These are phyloP conservation scores for Brachionus plicatilis DNA, from an alignment of 1,140 invertebrate genomes.

Conservation along the genomic window DNA sequence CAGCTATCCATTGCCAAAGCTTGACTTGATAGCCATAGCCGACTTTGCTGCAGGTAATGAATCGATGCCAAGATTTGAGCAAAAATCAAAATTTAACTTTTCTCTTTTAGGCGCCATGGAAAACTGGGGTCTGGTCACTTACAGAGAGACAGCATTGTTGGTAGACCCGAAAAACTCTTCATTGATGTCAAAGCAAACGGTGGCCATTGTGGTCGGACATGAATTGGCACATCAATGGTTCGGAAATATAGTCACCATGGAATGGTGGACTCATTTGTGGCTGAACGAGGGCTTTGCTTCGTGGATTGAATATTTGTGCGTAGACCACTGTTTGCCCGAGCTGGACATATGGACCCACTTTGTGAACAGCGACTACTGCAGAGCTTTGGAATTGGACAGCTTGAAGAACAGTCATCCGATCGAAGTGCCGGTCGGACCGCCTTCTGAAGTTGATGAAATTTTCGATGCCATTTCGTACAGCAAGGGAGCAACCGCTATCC, in stretches of 20 bases:
- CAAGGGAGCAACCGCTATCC: slow-evolving; percentile 70
- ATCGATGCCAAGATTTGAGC: background rate
- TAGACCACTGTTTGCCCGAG: slow-evolving; percentile 57
- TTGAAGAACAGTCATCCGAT: slow-evolving; percentile 56
- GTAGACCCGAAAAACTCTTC: slow-evolving; percentile 59
- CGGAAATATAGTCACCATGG: slow-evolving; percentile 65
- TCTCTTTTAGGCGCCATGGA: slow-evolving; percentile 61
- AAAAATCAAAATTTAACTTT: background rate
- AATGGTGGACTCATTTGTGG: slow-evolving; percentile 58
- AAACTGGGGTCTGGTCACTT: slow-evolving; percentile 56
- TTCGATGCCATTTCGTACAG: slow-evolving; percentile 59
- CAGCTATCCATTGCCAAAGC: slow-evolving; percentile 87
- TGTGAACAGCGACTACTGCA: slow-evolving; percentile 49
- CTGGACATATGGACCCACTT: slow-evolving; percentile 59
- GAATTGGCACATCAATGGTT: slow-evolving; percentile 70
- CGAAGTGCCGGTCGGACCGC: slow-evolving; percentile 55
- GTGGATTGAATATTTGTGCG: slow-evolving; percentile 58
- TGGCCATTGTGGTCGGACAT: slow-evolving; percentile 76
- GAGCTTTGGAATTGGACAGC: slow-evolving; percentile 54
- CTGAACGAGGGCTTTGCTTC: slow-evolving; percentile 57
- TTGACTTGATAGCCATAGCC: slow-evolving; percentile 87
- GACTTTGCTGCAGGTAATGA: slow-evolving; percentile 62
- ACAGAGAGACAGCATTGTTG: slow-evolving; percentile 48
- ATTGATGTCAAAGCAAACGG: slow-evolving; percentile 72
- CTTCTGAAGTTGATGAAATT: slow-evolving; percentile 55